These are phyloP conservation scores for Blastobasis lacticolella DNA, from an alignment of 2,888 invertebrate genomes.

Conservation along the genomic window DNA sequence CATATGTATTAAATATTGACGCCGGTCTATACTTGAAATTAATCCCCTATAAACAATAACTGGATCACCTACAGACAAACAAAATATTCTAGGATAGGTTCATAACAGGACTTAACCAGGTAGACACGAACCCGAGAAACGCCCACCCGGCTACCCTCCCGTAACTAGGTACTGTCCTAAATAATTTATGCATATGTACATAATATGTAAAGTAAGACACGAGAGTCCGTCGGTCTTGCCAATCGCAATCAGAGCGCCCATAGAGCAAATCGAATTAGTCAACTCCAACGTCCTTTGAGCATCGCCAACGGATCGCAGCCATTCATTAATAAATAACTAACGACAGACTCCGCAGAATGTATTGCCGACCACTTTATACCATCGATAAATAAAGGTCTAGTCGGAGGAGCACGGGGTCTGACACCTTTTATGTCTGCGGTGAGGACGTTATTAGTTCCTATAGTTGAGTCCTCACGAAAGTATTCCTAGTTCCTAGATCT, in stretches of 20 bases:
- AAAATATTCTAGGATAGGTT: no score
- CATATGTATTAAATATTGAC: no score
- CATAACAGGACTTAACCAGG: not conserved
- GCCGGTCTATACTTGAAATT: no score
- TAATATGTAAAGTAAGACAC: slow-evolving; percentile 18
- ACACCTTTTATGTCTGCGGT: slow-evolving; percentile 10
- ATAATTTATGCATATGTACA: slow-evolving; percentile 1
- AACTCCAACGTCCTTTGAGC: slow-evolving; percentile 55
- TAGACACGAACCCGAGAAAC: not conserved
- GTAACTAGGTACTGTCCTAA: not conserved
- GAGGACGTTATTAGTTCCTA: slow-evolving; percentile 1
- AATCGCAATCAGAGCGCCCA: slow-evolving; percentile 55
- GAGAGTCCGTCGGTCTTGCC: slow-evolving; percentile 41
- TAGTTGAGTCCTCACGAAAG: no score
- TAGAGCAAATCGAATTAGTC: slow-evolving; percentile 60
- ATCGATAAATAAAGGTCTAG: no score
- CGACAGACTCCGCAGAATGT: slow-evolving; percentile 1
- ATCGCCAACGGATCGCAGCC: slow-evolving; percentile 39
- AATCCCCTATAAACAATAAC: no score
- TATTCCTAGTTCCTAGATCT: no score
- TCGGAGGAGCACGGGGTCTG: no score
- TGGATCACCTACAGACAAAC: no score
- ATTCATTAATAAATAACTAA: slow-evolving; percentile 43
- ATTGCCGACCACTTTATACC: no score
- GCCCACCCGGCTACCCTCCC: not conserved